A percentile compares a stretch with the other conserved stretches of the same genome.
phyloP scores from a whole-genome alignment of 2,888 invertebrate species.

The Nymphalis c-album region DNA sequence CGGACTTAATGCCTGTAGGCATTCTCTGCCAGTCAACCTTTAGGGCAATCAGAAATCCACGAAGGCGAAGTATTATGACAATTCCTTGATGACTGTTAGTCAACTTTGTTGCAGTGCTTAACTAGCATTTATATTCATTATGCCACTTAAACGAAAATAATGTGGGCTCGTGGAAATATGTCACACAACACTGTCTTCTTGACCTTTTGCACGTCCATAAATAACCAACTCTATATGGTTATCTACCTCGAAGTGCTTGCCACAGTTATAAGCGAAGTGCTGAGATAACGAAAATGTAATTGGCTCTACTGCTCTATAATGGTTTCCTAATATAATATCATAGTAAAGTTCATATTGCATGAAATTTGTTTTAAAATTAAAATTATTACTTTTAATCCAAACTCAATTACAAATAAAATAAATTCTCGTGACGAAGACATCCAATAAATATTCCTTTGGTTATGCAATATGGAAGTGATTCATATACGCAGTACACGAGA shows the following conservation, averaged over 20 bases:
- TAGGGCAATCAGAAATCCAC: too few species aligned
- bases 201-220: constrained; percentile 30
- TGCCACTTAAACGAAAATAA: constrained; percentile 48
- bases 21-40: too few species aligned
- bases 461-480: constrained; percentile 21
- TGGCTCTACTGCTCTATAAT: not conserved
- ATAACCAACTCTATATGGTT: constrained; percentile 29
- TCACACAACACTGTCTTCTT: constrained; percentile 26
- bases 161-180: constrained; percentile 39
- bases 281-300: constrained; percentile 14
- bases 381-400: not conserved
- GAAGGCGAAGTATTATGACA: constrained; percentile 20
- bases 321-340: too few species aligned
- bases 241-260: constrained; percentile 20
- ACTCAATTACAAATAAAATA: not conserved
- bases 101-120: constrained; percentile 37
- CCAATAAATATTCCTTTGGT: constrained; percentile 10
- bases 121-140: constrained; percentile 47
- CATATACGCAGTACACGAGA: constrained; percentile 19
- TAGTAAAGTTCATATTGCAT: too few species aligned
- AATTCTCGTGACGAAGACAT: not conserved
- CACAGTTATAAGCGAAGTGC: constrained; percentile 14
- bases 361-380: too few species aligned
- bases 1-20: too few species aligned
- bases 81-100: constrained; percentile 25